Base-by-base conservation (phyloP, 2,888 invertebrate species). In the Dasypogon diadema region DNA sequence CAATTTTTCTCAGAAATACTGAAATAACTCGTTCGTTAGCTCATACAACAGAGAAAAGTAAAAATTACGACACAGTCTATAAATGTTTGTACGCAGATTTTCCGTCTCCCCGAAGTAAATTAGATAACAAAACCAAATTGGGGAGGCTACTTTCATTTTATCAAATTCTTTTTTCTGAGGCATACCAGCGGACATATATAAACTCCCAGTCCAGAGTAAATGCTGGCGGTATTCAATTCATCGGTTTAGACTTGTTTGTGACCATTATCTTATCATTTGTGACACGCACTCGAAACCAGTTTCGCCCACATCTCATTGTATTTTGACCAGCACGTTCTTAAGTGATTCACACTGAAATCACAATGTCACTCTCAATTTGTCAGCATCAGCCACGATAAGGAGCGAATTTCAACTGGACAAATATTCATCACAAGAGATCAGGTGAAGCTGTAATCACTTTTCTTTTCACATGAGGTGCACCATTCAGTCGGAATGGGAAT, bases 341-440 rank as follows among this genome's bases (percentile, higher is more conserved):
- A 60, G 21, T 34, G 60, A 60, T 37, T 60, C 60, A 60, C 60
- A 60, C 60, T 60, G 21, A 60, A 42, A 42, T 42, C 42, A n/a
- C n/a, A 12, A 42, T n/a, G n/a, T 42, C 8, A 3, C n/a, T 12
- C 12, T 42, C 10, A 1, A 42, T 42, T 42, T 42, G n/a, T n/a
- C 42, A 42, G 42, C n/a, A n/a, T n/a, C n/a, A 2, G 6, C 30
- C n/a, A 6, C n/a, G 42, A 42, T 42, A 42, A 42, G 42, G n/a
- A 12, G 12, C n/a, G n/a, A 12, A 42, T 42, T 42, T 12, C 42
- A 5, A 30, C 12, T 8, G n/a, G 42, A n/a, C 42, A 42, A 42
- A 42, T 1, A n/a, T 42, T 12, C 1, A 12, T 42, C n/a, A 1
- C 34, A 30, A 30, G 10, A 42, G n/a, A 42, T 1, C 42, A 42